phyloP scores from a whole-genome alignment of 2,113 vertebrate genomes.

The Hypocryptadius cinnamomeus region DNA sequence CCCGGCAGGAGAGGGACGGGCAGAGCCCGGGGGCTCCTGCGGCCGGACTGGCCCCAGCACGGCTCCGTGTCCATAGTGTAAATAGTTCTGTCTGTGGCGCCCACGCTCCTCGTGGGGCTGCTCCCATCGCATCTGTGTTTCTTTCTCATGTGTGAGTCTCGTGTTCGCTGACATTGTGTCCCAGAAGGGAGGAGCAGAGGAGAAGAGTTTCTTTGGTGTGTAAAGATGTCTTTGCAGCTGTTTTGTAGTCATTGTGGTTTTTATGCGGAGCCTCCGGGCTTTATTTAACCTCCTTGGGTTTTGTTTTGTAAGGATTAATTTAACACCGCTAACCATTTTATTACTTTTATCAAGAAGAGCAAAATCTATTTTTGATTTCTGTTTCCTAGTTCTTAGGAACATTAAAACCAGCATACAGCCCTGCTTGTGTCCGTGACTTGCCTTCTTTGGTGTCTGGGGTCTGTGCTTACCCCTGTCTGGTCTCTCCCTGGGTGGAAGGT shows the following conservation, averaged over 20 bases:
- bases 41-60: background rate
- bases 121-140: background rate
- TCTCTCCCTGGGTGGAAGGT: background rate
- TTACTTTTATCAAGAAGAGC: constrained; percentile 64
- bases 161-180: background rate
- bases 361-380: constrained; percentile 70
- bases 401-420: constrained; percentile 60
- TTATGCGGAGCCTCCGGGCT: background rate
- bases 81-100: background rate
- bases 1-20: background rate
- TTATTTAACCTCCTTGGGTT: constrained; percentile 48
- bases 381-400: constrained; percentile 63
- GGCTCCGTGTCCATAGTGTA: constrained; percentile 12
- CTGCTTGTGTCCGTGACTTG: background rate
- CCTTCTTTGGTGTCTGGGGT: background rate
- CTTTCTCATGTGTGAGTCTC: background rate
- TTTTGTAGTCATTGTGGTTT: constrained; percentile 43
- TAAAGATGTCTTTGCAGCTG: constrained; percentile 33
- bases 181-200: background rate
- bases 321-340: constrained; percentile 66
- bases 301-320: constrained; percentile 66
- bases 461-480: background rate
- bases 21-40: background rate
- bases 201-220: background rate
- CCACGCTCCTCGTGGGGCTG: background rate